Evolutionary conservation across 2,888 invertebrate species (phyloP).

Genomic region (Papilio demoleus): DNA sequence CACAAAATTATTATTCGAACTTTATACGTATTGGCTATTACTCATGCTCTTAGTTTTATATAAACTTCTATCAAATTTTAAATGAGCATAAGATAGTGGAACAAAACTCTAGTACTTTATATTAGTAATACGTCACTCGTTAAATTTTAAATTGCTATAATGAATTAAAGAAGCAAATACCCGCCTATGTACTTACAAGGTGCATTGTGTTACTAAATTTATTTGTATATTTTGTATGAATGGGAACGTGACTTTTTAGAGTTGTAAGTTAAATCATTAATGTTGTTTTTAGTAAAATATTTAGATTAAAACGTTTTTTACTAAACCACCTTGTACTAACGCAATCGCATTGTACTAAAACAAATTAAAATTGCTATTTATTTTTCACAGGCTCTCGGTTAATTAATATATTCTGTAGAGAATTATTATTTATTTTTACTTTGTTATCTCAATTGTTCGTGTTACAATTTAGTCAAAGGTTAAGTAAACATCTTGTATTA

Average conservation of each 20-base stretch:
- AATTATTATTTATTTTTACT: neutral
- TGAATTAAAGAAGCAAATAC: neutral
- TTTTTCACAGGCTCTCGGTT: neutral
- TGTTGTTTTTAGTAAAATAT: constrained; percentile 10
- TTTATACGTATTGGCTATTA: neutral
- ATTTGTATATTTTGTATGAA: neutral
- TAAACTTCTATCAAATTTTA: too few relatives aligned
- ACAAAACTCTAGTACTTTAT: neutral
- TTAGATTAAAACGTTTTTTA: neutral
- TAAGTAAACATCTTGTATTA: neutral
- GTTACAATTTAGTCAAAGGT: constrained; percentile 7
- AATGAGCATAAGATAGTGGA: neutral
- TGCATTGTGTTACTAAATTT: constrained; percentile 23
- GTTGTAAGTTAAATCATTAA: neutral
- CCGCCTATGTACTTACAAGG: constrained; percentile 20
- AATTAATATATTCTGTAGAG: neutral
- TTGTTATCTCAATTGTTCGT: neutral
- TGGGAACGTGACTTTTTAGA: neutral
- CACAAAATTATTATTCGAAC: neutral
- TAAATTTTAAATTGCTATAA: neutral
- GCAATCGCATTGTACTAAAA: neutral
- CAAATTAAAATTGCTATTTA: neutral
- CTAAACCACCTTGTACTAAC: neutral
- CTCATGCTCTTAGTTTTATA: too few relatives aligned
- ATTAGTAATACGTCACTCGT: neutral